These are phyloP conservation scores for Cardinalis cardinalis DNA, from an alignment of 2,113 vertebrate species.

Conservation along the genomic window DNA sequence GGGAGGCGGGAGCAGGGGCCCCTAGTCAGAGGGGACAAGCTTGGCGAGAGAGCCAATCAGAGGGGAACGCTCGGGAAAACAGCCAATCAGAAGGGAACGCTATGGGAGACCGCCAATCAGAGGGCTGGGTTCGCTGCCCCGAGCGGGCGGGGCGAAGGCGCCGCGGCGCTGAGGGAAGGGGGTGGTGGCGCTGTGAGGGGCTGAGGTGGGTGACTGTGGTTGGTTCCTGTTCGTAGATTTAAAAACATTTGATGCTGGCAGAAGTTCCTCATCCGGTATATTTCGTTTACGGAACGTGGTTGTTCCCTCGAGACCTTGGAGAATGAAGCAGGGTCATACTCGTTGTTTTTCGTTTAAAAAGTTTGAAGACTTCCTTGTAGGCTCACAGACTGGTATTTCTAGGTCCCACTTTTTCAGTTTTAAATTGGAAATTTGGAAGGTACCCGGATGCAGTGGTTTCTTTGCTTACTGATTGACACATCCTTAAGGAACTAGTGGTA, in stretches of 20 bases:
- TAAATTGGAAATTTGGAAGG: background rate
- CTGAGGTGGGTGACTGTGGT: rapidly evolving
- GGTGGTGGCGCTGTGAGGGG: rapidly evolving
- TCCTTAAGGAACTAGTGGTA: background rate
- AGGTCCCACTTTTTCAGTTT: background rate
- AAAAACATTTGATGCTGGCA: rapidly evolving
- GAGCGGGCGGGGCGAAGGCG: no score
- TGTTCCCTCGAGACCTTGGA: background rate
- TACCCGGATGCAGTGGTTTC: background rate
- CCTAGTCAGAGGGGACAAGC: background rate
- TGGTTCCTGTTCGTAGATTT: rapidly evolving
- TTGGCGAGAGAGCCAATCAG: rapidly evolving
- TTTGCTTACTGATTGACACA: background rate
- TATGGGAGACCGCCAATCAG: background rate
- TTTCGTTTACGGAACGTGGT: background rate
- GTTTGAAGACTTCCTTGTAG: background rate
- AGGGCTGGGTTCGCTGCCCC: rapidly evolving
- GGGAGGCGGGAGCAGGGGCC: background rate
- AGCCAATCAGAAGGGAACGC: background rate
- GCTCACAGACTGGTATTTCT: background rate
- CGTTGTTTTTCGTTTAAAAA: background rate
- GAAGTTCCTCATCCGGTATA: rapidly evolving
- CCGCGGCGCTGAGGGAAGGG: background rate
- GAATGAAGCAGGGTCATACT: rapidly evolving
- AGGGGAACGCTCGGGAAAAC: rapidly evolving